phyloP scores from a whole-genome alignment of 2,888 invertebrate species.

The Sminthurinus aureus region DNA sequence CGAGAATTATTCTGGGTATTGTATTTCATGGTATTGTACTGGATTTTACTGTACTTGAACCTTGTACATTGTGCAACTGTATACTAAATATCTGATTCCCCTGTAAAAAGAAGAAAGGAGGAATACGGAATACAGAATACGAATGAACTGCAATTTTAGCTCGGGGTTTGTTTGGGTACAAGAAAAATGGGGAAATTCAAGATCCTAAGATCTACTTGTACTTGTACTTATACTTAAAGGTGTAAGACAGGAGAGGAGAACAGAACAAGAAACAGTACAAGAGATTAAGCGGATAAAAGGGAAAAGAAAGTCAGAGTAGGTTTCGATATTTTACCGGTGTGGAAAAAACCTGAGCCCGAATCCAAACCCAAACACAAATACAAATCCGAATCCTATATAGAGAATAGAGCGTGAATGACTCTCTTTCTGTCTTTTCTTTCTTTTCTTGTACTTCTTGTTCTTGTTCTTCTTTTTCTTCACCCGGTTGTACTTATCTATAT shows the following conservation, averaged over 20 bases:
- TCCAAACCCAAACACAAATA: background rate
- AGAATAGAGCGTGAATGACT: background rate
- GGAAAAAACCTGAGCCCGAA: background rate
- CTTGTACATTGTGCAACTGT: too few species aligned
- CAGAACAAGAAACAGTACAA: background rate
- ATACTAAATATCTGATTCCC: too few species aligned
- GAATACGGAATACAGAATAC: background rate
- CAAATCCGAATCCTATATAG: background rate
- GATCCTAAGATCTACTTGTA: too few species aligned
- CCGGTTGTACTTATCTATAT: slow-evolving; percentile 53
- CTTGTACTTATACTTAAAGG: too few species aligned
- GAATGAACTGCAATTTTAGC: too few species aligned
- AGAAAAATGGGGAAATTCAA: too few species aligned
- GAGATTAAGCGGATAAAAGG: background rate
- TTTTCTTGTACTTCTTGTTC: background rate
- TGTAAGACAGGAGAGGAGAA: background rate
- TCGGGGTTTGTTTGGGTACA: too few species aligned
- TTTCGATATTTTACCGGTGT: too few species aligned
- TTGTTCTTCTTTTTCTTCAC: slow-evolving; percentile 12
- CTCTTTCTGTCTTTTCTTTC: background rate
- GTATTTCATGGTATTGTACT: too few species aligned
- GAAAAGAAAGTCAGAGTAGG: background rate
- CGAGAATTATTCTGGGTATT: too few species aligned
- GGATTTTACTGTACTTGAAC: too few species aligned
- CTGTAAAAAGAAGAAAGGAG: background rate